A percentile compares a stretch with the other conserved stretches of the same genome.
phyloP scores from a whole-genome alignment of 2,888 invertebrate genomes.

The Pseudococcus viburni region DNA sequence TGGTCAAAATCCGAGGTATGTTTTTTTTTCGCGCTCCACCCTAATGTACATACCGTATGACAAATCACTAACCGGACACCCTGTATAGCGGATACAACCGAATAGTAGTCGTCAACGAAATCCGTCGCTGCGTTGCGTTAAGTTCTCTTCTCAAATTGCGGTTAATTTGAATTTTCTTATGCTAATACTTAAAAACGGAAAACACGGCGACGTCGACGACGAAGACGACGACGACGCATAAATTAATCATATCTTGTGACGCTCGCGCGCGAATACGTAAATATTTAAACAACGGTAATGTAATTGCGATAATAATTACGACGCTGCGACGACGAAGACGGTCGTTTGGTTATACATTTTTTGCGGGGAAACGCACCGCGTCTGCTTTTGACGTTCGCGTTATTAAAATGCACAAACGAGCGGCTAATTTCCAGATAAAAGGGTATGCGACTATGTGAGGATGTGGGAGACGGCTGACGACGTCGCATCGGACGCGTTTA shows the following conservation, averaged over 20 bases:
- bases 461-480: background rate
- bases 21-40: no score
- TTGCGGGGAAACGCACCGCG: background rate
- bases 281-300: constrained; percentile 35
- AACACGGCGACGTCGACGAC: background rate
- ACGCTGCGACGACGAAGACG: background rate
- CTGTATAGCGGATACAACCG: no score
- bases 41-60: no score
- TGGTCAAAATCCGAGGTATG: no score
- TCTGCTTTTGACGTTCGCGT: background rate
- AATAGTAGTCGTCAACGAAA: background rate
- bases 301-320: constrained; percentile 42
- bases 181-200: constrained; percentile 16
- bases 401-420: constrained; percentile 13
- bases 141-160: constrained; percentile 15
- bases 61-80: no score
- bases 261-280: constrained; percentile 18
- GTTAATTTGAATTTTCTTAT: constrained; percentile 16
- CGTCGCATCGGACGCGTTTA: background rate
- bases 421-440: background rate
- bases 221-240: background rate
- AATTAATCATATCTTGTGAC: background rate
- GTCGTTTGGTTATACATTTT: background rate
- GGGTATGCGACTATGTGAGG: background rate
- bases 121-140: background rate